Conservation (phyloP, 2,888 invertebrate species). For the Pandemis heparana region DNA sequence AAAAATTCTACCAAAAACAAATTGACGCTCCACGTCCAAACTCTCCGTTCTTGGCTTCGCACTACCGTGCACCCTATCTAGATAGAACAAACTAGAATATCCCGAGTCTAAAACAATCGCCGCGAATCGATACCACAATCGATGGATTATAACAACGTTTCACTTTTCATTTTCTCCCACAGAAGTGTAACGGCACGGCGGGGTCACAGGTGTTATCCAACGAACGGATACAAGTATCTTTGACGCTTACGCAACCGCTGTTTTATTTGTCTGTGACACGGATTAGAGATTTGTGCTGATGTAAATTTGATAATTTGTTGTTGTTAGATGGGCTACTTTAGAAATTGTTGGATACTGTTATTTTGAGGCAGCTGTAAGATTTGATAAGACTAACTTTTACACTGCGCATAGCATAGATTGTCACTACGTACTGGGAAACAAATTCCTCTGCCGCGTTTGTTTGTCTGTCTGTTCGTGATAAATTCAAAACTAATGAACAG, state of each 20-base stretch:
- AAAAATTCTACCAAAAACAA: too few species aligned
- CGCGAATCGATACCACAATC: constrained; percentile 13
- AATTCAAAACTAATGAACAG: too few species aligned
- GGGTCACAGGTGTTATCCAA: constrained; percentile 42
- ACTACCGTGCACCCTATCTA: background rate
- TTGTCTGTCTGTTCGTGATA: too few species aligned
- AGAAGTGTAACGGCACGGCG: constrained; percentile 39
- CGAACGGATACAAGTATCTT: constrained; percentile 37
- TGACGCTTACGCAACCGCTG: constrained; percentile 32
- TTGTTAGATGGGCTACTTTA: background rate
- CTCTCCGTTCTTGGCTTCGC: background rate
- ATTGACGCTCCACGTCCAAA: background rate
- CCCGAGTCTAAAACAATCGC: constrained; percentile 15
- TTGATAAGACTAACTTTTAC: too few species aligned
- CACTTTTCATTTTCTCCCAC: constrained; percentile 38
- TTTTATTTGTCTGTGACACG: constrained; percentile 40
- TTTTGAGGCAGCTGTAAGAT: too few species aligned
- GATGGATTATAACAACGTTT: constrained; percentile 36
- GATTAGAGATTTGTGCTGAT: constrained; percentile 18
- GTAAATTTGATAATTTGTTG: background rate
- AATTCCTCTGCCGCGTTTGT: too few species aligned
- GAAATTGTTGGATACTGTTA: background rate
- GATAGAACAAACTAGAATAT: background rate
- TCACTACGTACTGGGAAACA: too few species aligned
- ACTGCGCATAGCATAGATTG: too few species aligned